Evolutionary conservation across 2,797 vertebrate species (phyloP).

Genomic region (Parambassis ranga): DNA sequence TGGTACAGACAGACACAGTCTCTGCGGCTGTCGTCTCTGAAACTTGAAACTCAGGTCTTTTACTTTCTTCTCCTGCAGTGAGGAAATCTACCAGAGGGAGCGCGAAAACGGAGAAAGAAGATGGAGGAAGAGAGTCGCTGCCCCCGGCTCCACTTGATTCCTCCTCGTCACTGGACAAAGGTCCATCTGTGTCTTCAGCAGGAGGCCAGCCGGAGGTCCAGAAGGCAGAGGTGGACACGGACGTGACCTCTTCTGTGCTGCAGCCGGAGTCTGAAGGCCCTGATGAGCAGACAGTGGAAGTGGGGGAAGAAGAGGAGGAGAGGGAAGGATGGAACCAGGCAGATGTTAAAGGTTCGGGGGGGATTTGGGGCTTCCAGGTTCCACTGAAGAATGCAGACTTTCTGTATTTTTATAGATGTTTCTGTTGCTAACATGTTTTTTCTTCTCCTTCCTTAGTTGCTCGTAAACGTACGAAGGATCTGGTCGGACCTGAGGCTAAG

Average conservation of each 20-base stretch:
- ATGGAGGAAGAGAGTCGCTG: background rate
- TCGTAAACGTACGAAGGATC: conserved; percentile 26
- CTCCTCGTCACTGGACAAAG: background rate
- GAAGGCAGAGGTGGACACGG: background rate
- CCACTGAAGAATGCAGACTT: no score
- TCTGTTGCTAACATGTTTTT: background rate
- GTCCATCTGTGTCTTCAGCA: background rate
- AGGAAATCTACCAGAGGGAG: conserved; percentile 51
- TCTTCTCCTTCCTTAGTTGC: background rate
- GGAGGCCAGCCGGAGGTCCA: background rate
- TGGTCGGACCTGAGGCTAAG: conserved; percentile 18
- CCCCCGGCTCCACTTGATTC: background rate
- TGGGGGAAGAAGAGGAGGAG: conserved; percentile 3
- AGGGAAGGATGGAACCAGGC: background rate
- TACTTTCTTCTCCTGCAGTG: conserved; percentile 20
- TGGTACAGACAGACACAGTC: conserved; percentile 41
- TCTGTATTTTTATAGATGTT: background rate
- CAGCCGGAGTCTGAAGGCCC: background rate
- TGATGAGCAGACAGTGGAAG: background rate
- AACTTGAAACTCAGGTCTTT: background rate
- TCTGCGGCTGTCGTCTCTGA: background rate
- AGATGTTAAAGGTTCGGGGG: conserved; percentile 27
- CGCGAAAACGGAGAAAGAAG: background rate
- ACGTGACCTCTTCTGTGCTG: background rate
- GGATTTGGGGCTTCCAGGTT: no score